phyloP scores from a whole-genome alignment of 2,797 vertebrate species.

The Sebastes kiyomatsui region DNA sequence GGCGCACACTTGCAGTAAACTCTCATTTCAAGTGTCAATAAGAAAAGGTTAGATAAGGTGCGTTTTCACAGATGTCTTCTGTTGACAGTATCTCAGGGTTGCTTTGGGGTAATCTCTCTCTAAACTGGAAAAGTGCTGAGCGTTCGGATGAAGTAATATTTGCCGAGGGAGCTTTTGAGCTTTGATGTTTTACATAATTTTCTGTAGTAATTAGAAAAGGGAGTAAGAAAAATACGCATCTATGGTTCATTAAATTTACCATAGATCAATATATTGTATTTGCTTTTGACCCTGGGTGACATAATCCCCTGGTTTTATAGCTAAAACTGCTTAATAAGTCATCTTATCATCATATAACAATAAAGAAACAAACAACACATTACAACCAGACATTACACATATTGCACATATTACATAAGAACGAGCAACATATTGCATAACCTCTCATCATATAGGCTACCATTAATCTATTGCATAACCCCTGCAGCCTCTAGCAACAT shows the following conservation, averaged over 20 bases:
- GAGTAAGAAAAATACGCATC: not conserved
- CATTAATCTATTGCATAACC: not conserved
- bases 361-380: not conserved
- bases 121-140: slow-evolving; percentile 6
- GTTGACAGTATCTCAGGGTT: slow-evolving; percentile 16
- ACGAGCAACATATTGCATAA: no score
- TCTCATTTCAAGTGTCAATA: slow-evolving; percentile 16
- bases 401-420: no score
- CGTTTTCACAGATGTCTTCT: slow-evolving; percentile 22
- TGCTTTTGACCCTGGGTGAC: not conserved
- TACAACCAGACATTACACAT: no score
- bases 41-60: slow-evolving; percentile 28
- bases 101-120: slow-evolving; percentile 15
- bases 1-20: not conserved
- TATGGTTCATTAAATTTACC: not conserved
- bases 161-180: not conserved
- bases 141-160: slow-evolving; percentile 6
- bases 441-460: not conserved
- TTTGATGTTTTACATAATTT: not conserved
- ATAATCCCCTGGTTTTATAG: not conserved
- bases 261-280: not conserved
- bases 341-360: not conserved
- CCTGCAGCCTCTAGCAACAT: not conserved
- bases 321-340: not conserved
- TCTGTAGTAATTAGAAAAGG: not conserved